Conservation (phyloP, 2,113 vertebrate genomes). For the Indri indri region DNA sequence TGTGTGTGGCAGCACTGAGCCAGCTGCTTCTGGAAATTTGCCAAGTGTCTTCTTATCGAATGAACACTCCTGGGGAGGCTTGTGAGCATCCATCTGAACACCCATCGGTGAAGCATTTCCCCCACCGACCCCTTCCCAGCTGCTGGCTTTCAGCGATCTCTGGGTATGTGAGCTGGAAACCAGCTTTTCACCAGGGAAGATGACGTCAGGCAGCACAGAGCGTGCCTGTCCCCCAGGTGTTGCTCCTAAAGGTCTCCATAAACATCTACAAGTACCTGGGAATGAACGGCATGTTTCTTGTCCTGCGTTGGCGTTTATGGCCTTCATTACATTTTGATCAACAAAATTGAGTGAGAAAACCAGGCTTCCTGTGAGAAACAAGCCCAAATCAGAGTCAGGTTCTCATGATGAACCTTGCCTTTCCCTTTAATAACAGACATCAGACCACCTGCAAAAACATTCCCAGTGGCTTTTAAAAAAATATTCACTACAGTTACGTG, state of each 20-base stretch:
- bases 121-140: not conserved
- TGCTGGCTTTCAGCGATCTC: not conserved
- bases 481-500: not conserved
- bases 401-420: conserved; percentile 33
- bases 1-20: rapidly evolving
- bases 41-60: not conserved
- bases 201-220: not conserved
- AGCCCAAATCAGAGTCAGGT: conserved; percentile 14
- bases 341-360: not conserved
- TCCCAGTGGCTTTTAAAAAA: not conserved
- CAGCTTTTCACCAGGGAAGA: not conserved
- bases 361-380: conserved; percentile 36
- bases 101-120: not conserved
- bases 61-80: not conserved
- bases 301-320: not conserved
- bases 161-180: not conserved
- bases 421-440: conserved; percentile 58
- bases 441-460: conserved; percentile 77
- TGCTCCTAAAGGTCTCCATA: not conserved
- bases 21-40: not conserved
- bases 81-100: not conserved
- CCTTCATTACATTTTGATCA: not conserved
- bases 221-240: not conserved
- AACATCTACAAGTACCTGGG: not conserved
- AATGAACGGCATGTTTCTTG: not conserved